A percentile compares a stretch with the other conserved stretches of the same genome.
Conservation (phyloP, 2,113 vertebrate species). For the Neotragus pygmaeus region DNA sequence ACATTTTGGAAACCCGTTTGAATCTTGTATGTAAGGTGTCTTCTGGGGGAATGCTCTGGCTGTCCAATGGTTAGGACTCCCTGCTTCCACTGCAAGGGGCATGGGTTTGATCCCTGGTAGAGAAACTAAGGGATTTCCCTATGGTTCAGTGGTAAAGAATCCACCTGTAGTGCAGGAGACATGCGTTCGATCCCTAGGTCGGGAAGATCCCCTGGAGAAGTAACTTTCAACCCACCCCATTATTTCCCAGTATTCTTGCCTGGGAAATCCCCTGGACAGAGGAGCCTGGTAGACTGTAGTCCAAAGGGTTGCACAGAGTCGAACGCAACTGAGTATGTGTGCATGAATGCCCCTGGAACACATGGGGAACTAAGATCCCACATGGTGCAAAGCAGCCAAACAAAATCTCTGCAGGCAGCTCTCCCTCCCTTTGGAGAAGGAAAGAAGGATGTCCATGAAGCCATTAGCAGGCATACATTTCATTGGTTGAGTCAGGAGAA, state of each 20-base stretch:
- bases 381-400: rapidly evolving
- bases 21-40: constrained; percentile 42
- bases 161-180: neutral
- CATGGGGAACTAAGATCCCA: neutral
- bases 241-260: neutral
- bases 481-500: neutral
- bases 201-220: neutral
- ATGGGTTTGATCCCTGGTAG: neutral
- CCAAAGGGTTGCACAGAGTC: neutral
- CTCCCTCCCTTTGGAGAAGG: neutral
- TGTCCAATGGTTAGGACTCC: neutral
- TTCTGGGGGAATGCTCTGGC: neutral
- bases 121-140: neutral
- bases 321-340: neutral
- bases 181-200: neutral
- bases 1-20: constrained; percentile 50
- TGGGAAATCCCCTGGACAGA: neutral
- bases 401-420: neutral
- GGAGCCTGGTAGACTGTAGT: neutral
- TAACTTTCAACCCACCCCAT: neutral
- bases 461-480: neutral
- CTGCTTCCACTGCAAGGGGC: neutral
- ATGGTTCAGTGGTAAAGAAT: neutral
- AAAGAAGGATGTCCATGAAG: neutral
- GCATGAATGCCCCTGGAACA: neutral